These are phyloP conservation scores for Geodia barretti DNA, from an alignment of 37 sponge, comb jelly and placozoan species.

Conservation along the genomic window DNA sequence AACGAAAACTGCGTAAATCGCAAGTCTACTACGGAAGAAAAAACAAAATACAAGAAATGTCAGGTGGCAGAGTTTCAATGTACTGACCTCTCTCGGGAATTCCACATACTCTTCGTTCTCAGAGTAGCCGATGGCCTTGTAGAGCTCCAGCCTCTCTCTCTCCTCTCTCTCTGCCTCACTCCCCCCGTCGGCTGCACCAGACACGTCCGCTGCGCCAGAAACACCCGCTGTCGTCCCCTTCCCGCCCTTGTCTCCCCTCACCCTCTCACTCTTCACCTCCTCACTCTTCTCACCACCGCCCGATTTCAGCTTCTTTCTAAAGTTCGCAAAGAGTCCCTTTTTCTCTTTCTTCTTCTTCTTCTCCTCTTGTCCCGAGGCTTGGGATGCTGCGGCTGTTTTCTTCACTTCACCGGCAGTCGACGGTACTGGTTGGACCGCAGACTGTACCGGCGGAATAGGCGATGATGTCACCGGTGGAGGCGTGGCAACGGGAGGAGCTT, in stretches of 20 bases:
- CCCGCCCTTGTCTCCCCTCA: background rate
- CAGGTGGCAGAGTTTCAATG: too few species aligned
- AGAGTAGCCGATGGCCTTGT: conserved; percentile 67
- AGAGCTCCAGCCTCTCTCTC: conserved; percentile 42
- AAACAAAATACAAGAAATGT: too few species aligned
- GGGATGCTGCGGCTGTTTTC: background rate
- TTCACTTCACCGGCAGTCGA: background rate
- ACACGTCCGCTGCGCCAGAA: background rate
- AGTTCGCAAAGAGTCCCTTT: conserved; percentile 53
- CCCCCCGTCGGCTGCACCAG: background rate
- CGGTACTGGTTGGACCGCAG: background rate
- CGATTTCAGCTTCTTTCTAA: conserved; percentile 47
- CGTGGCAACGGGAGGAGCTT: conserved; percentile 3
- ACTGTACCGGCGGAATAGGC: background rate
- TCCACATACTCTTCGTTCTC: conserved; percentile 38
- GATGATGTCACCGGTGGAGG: background rate
- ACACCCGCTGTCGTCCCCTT: background rate
- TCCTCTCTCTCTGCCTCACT: conserved; percentile 28
- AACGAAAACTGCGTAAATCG: too few species aligned
- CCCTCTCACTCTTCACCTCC: background rate
- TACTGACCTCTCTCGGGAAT: conserved; percentile 58
- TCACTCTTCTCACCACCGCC: background rate
- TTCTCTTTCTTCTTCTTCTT: conserved; percentile 8
- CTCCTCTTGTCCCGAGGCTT: background rate
- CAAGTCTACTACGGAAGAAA: too few species aligned